Conservation (phyloP, 2,797 vertebrate species). For the Myotis myotis region DNA sequence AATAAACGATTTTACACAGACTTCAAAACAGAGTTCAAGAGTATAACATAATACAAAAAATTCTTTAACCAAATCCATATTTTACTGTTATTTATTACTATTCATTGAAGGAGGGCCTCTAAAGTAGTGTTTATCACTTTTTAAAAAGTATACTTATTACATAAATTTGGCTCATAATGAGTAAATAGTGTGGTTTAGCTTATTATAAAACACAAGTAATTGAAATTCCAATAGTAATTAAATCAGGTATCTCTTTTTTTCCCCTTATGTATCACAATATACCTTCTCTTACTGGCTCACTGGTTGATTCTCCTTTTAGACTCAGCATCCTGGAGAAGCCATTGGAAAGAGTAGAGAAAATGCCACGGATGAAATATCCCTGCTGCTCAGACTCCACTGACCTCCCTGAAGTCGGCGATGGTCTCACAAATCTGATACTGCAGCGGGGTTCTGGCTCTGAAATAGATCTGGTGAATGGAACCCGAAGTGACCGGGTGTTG, state of each 20-base stretch:
- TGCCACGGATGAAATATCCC: slow-evolving; percentile 75
- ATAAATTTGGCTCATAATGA: slow-evolving; percentile 22
- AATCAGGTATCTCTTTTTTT: background rate
- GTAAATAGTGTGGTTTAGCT: slow-evolving; percentile 26
- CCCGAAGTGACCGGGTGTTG: background rate
- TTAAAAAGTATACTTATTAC: slow-evolving; percentile 16
- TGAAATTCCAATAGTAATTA: slow-evolving; percentile 28
- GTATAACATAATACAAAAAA: slow-evolving; percentile 23
- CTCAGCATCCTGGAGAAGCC: slow-evolving; percentile 82
- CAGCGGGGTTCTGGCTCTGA: slow-evolving; percentile 78
- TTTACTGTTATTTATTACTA: slow-evolving; percentile 25
- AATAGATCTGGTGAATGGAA: slow-evolving; percentile 83
- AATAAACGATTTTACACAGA: background rate
- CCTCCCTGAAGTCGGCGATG: slow-evolving; percentile 4
- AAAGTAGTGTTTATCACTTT: slow-evolving; percentile 14
- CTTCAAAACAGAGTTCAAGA: slow-evolving; percentile 7
- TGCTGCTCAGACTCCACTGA: slow-evolving; percentile 76
- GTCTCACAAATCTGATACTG: slow-evolving; percentile 56
- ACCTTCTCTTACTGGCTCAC: slow-evolving; percentile 61
- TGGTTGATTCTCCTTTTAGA: slow-evolving; percentile 79
- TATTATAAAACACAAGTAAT: slow-evolving; percentile 54
- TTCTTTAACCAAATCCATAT: slow-evolving; percentile 16
- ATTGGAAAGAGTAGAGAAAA: slow-evolving; percentile 85
- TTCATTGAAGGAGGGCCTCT: slow-evolving; percentile 7
- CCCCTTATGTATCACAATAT: slow-evolving; percentile 45